Evolutionary conservation across 2,113 vertebrate genomes (phyloP).

Genomic region (Catharus bicknelli): DNA sequence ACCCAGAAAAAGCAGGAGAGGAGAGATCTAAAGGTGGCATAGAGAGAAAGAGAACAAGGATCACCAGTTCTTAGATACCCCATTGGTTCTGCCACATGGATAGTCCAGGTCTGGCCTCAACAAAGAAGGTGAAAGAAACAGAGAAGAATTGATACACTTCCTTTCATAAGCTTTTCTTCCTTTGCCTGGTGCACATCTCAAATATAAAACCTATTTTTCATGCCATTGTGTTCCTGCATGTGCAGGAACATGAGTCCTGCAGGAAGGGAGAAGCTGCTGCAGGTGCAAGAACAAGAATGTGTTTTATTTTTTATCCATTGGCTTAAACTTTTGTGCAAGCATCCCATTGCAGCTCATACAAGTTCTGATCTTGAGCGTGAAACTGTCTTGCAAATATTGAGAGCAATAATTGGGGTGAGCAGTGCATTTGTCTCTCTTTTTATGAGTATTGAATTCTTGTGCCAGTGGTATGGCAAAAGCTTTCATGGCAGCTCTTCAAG

Average conservation of each 20-base stretch:
- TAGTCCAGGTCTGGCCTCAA: background rate
- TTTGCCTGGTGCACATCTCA: background rate
- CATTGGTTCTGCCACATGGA: accelerated
- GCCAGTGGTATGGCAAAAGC: background rate
- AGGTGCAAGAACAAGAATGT: background rate
- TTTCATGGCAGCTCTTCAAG: background rate
- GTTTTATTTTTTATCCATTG: background rate
- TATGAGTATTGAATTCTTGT: background rate
- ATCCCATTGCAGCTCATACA: background rate
- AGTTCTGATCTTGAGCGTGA: background rate
- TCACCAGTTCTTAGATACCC: background rate
- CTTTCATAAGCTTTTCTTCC: background rate
- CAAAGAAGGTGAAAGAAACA: background rate
- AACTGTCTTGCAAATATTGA: background rate
- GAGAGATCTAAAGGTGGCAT: background rate
- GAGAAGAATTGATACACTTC: background rate
- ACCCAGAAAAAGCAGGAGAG: background rate
- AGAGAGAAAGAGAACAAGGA: background rate
- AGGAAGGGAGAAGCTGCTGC: background rate
- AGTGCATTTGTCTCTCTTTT: background rate
- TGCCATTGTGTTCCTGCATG: background rate
- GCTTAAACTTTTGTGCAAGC: background rate
- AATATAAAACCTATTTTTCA: background rate
- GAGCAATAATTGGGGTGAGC: background rate
- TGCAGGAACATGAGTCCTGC: too few relatives aligned